These are phyloP conservation scores for Zaprionus capensis DNA, from an alignment of 1,140 invertebrate species.

Conservation along the genomic window DNA sequence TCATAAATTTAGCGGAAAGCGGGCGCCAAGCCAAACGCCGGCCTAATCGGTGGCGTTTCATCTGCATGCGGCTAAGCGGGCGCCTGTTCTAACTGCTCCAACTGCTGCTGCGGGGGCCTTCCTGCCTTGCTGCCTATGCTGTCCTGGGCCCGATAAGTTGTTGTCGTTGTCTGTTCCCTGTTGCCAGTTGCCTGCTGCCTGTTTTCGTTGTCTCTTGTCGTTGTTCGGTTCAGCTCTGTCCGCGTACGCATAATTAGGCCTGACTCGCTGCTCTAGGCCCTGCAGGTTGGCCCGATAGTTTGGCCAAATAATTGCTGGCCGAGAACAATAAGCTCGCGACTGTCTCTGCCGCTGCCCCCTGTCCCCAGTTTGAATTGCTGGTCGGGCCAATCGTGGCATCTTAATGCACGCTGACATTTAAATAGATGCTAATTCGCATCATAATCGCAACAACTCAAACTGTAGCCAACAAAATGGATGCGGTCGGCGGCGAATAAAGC, in stretches of 20 bases:
- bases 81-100: constrained; percentile 23
- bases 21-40: constrained; percentile 45
- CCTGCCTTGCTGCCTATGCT: background rate
- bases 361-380: background rate
- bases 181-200: constrained; percentile 60
- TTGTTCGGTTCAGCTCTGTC: constrained; percentile 58
- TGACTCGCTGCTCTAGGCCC: constrained; percentile 34
- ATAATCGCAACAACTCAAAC: constrained; percentile 57
- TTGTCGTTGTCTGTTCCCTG: constrained; percentile 46
- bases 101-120: background rate
- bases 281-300: constrained; percentile 48
- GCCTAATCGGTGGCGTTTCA: constrained; percentile 79
- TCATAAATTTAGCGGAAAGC: constrained; percentile 66
- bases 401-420: constrained; percentile 76
- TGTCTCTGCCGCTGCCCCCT: background rate
- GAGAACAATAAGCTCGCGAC: constrained; percentile 59
- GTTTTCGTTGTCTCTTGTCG: constrained; percentile 30
- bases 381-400: constrained; percentile 72
- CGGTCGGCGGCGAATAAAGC: constrained; percentile 3
- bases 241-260: constrained; percentile 78
- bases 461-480: constrained; percentile 59
- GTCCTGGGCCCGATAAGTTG: constrained; percentile 24
- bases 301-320: constrained; percentile 73
- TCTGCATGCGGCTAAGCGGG: constrained; percentile 39
- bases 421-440: constrained; percentile 80